Evolutionary conservation across 2,888 invertebrate genomes (phyloP).

Genomic region (Mellilla xanthometata): DNA sequence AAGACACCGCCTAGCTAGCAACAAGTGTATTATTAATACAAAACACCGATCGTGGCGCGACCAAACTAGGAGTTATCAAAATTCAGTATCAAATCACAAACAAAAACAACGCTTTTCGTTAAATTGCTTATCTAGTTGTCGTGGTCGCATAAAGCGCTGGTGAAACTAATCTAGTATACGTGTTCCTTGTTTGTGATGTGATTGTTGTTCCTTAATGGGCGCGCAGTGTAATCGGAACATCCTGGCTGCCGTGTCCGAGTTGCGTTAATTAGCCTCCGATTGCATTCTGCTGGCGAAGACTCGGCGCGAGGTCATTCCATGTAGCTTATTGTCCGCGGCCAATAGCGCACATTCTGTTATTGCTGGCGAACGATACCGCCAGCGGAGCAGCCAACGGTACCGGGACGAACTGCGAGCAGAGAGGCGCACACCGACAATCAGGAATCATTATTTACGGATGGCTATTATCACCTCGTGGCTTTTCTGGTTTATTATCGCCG

Average conservation of each 20-base stretch:
- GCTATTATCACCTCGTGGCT: constrained; percentile 81
- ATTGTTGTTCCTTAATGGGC: constrained; percentile 79
- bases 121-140: constrained; percentile 32
- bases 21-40: constrained; percentile 20
- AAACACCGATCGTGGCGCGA: constrained; percentile 6
- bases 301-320: constrained; percentile 55
- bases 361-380: constrained; percentile 33
- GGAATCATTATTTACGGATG: constrained; percentile 80
- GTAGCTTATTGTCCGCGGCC: constrained; percentile 27
- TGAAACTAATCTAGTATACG: constrained; percentile 62
- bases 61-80: constrained; percentile 18
- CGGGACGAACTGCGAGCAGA: constrained; percentile 47
- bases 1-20: constrained; percentile 11
- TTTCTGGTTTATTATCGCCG: constrained; percentile 81
- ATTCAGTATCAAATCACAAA: constrained; percentile 22
- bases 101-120: constrained; percentile 24
- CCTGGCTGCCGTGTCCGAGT: constrained; percentile 62
- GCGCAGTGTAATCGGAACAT: constrained; percentile 72
- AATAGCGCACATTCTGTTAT: constrained; percentile 25
- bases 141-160: constrained; percentile 29
- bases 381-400: constrained; percentile 31
- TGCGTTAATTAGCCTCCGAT: constrained; percentile 75
- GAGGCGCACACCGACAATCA: constrained; percentile 75
- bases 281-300: constrained; percentile 60
- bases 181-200: constrained; percentile 71